These are phyloP conservation scores for Anthopleura sola DNA, from an alignment of 64 coral and sea anemone genomes.

Conservation along the genomic window DNA sequence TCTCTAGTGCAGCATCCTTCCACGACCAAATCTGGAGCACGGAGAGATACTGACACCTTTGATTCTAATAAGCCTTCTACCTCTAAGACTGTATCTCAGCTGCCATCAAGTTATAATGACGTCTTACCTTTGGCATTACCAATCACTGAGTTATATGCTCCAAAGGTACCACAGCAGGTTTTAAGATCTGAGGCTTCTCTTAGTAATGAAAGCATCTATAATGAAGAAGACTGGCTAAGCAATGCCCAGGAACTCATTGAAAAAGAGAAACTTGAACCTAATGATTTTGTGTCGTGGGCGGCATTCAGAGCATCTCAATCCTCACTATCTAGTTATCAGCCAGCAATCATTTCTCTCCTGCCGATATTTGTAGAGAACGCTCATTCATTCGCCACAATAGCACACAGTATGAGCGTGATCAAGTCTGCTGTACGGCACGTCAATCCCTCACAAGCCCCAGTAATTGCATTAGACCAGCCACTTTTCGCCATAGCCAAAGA, in stretches of 20 bases:
- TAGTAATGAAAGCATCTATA: neutral
- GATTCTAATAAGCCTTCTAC: neutral
- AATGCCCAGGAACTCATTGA: neutral
- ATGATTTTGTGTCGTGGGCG: conserved; percentile 64
- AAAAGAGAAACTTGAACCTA: conserved; percentile 19
- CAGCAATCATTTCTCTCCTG: conserved; percentile 40
- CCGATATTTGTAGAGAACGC: conserved; percentile 44
- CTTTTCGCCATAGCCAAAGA: conserved; percentile 43
- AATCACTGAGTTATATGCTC: no score
- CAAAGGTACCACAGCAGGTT: no score
- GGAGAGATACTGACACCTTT: neutral
- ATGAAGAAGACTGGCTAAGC: conserved; percentile 52
- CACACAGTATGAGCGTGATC: conserved; percentile 25
- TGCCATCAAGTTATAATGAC: conserved; percentile 20
- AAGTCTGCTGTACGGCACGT: conserved; percentile 10
- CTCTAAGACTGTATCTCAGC: conserved; percentile 3
- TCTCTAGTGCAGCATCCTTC: conserved; percentile 25
- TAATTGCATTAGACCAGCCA: conserved; percentile 31
- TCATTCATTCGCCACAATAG: conserved; percentile 24
- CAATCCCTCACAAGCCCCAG: conserved; percentile 28
- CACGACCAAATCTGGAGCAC: neutral
- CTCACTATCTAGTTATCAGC: neutral
- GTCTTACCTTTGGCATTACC: neutral
- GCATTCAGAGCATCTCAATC: conserved; percentile 26
- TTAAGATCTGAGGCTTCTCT: no score